Conservation (phyloP, 2,888 invertebrate genomes). For the Ophion ellenae region DNA sequence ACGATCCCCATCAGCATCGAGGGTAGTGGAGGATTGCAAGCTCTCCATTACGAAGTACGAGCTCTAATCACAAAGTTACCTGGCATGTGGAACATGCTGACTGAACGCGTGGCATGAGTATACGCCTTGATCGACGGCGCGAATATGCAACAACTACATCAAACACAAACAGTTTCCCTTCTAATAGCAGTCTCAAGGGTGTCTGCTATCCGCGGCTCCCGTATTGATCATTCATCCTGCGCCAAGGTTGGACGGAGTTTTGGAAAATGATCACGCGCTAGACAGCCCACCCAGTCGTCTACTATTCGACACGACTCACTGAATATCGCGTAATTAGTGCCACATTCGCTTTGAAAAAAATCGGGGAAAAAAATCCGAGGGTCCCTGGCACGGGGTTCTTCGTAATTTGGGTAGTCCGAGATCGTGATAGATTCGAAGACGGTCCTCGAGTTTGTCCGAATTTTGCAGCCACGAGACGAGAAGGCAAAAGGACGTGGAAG, state of each 20-base stretch:
- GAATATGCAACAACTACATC: slow-evolving; percentile 4
- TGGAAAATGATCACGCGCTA: slow-evolving; percentile 23
- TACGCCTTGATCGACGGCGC: slow-evolving; percentile 16
- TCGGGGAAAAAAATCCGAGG: slow-evolving; percentile 11
- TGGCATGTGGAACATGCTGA: slow-evolving; percentile 18
- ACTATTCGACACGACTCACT: slow-evolving; percentile 43
- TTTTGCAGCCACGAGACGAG: slow-evolving; percentile 16
- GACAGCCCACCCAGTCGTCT: slow-evolving; percentile 19
- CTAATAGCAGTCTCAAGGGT: slow-evolving; percentile 48
- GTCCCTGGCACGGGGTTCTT: slow-evolving; percentile 10
- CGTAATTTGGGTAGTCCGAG: slow-evolving; percentile 54
- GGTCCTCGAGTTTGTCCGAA: slow-evolving; percentile 31
- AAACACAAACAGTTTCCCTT: slow-evolving; percentile 24
- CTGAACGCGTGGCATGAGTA: slow-evolving; percentile 23
- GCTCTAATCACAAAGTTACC: slow-evolving; percentile 40
- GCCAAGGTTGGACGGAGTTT: slow-evolving; percentile 25
- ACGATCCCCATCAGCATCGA: background rate
- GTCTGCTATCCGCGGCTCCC: background rate
- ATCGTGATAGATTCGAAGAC: slow-evolving; percentile 52
- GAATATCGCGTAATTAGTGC: slow-evolving; percentile 59
- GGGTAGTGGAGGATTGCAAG: background rate
- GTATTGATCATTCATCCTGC: slow-evolving; percentile 47
- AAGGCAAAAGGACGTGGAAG: slow-evolving; percentile 34
- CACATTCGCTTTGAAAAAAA: slow-evolving; percentile 44
- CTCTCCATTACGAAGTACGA: slow-evolving; percentile 7